Conservation (phyloP, 2,888 invertebrate species). For the Sarcophaga variegata region DNA sequence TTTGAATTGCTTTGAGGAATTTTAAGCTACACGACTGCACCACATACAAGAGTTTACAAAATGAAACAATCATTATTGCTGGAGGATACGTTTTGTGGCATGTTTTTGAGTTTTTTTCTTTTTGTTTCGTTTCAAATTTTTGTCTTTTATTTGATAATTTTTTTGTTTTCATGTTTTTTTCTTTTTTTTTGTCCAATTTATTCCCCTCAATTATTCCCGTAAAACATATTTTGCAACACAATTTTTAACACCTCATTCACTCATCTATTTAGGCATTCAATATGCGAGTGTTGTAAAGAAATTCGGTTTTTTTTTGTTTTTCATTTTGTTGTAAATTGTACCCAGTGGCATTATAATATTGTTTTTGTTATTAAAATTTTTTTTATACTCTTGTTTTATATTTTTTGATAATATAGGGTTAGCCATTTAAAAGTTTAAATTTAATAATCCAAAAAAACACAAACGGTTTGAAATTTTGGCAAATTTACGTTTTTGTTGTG, state of each 20-base stretch:
- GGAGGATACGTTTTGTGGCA: conserved; percentile 42
- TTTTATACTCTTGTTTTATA: too few species aligned
- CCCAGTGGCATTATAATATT: conserved; percentile 54
- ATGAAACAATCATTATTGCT: conserved; percentile 40
- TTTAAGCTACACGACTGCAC: background rate
- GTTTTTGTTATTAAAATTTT: conserved; percentile 10
- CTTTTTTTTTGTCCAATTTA: background rate
- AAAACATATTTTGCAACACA: conserved; percentile 52
- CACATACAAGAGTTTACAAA: conserved; percentile 15
- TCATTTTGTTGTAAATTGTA: conserved; percentile 34
- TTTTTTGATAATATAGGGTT: too few species aligned
- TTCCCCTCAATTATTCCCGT: conserved; percentile 13
- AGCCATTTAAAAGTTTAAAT: too few species aligned
- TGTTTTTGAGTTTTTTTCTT: background rate
- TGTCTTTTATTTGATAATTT: conserved; percentile 28
- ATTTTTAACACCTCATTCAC: conserved; percentile 57
- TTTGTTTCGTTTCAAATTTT: too few species aligned
- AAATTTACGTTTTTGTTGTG: too few species aligned
- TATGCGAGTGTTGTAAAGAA: conserved; percentile 39
- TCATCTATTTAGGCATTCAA: background rate
- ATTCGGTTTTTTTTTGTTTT: conserved; percentile 27
- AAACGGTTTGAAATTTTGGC: too few species aligned
- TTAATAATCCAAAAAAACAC: too few species aligned
- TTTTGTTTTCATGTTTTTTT: background rate
- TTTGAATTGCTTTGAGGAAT: too few species aligned